phyloP scores from a whole-genome alignment of 2,888 invertebrate species.

The Leucania comma region DNA sequence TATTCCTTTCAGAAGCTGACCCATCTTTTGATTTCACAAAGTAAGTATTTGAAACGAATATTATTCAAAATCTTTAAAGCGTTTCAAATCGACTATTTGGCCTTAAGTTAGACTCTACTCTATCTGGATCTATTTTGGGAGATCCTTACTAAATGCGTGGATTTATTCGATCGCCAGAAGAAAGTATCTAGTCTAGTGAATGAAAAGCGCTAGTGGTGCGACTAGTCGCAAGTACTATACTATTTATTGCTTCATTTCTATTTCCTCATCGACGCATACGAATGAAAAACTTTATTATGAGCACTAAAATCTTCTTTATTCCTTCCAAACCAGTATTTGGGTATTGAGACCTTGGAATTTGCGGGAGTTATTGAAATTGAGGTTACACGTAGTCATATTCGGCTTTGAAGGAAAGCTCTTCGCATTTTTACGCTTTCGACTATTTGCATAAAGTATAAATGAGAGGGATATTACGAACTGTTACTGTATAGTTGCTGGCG shows the following conservation, averaged over 20 bases:
- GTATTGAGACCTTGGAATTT: slow-evolving; percentile 17
- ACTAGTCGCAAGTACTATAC: neutral
- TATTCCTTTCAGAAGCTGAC: too few species aligned
- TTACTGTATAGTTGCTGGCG: slow-evolving; percentile 6
- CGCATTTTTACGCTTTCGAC: neutral
- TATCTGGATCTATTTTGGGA: neutral
- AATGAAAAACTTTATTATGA: slow-evolving; percentile 29
- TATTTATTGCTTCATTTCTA: slow-evolving; percentile 44
- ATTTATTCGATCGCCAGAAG: slow-evolving; percentile 2
- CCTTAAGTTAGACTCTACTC: neutral
- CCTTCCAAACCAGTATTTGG: slow-evolving; percentile 29
- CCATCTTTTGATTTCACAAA: neutral
- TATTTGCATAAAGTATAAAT: slow-evolving; percentile 1
- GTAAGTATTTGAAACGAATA: neutral
- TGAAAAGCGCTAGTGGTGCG: slow-evolving; percentile 26
- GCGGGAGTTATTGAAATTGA: slow-evolving; percentile 43
- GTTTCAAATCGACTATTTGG: neutral
- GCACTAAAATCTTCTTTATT: slow-evolving; percentile 26
- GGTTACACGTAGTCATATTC: slow-evolving; percentile 15
- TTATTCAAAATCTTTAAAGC: neutral
- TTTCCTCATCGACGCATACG: slow-evolving; percentile 26
- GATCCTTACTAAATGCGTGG: slow-evolving; percentile 8
- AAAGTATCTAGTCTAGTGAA: slow-evolving; percentile 21
- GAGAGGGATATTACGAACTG: neutral
- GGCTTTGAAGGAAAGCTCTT: neutral